These are phyloP conservation scores for Lycaon pictus DNA, from an alignment of 2,113 vertebrate genomes.

Conservation along the genomic window DNA sequence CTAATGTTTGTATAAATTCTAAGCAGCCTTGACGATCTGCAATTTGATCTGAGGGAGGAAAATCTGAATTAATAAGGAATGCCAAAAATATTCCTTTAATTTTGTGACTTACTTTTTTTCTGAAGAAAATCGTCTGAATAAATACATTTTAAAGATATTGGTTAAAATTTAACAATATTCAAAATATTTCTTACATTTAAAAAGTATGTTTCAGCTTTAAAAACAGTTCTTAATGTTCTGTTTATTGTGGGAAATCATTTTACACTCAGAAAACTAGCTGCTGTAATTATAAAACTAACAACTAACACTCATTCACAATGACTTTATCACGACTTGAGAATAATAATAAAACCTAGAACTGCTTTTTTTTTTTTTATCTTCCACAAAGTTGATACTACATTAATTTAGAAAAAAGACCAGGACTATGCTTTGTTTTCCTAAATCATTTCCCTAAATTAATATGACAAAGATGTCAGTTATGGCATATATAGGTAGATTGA, in stretches of 20 bases:
- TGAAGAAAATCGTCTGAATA: slow-evolving; percentile 60
- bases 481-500: slow-evolving; percentile 71
- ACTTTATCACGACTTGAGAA: slow-evolving; percentile 65
- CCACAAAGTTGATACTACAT: slow-evolving; percentile 69
- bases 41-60: slow-evolving; percentile 60
- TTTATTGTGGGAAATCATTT: slow-evolving; percentile 65
- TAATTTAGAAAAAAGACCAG: slow-evolving; percentile 71
- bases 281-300: slow-evolving; percentile 71
- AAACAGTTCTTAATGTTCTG: slow-evolving; percentile 63
- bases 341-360: not conserved
- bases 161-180: slow-evolving; percentile 74
- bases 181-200: slow-evolving; percentile 72
- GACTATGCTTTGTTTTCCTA: slow-evolving; percentile 82
- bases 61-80: slow-evolving; percentile 75
- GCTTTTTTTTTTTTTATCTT: slow-evolving; percentile 60
- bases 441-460: slow-evolving; percentile 84
- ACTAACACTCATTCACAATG: slow-evolving; percentile 70
- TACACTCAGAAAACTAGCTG: slow-evolving; percentile 78
- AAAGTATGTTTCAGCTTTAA: slow-evolving; percentile 76
- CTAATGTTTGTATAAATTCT: slow-evolving; percentile 74
- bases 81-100: slow-evolving; percentile 73
- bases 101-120: slow-evolving; percentile 44
- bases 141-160: slow-evolving; percentile 69
- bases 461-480: slow-evolving; percentile 82
- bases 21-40: slow-evolving; percentile 68